These are phyloP conservation scores for Scaptomyza cyrtandrae DNA, from an alignment of 2,888 invertebrate genomes.

Conservation along the genomic window DNA sequence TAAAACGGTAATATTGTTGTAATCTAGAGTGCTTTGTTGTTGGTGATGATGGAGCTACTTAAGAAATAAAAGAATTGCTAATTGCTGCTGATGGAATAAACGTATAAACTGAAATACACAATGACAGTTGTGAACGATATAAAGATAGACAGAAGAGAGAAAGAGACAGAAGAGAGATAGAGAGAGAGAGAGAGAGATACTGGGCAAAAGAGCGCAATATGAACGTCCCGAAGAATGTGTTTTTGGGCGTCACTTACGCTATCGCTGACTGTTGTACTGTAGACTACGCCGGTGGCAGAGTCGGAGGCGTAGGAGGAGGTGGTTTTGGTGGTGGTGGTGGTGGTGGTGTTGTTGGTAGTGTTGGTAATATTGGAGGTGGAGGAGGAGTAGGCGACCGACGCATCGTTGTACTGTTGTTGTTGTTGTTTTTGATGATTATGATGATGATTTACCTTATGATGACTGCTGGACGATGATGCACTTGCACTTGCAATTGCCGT, in stretches of 20 bases:
- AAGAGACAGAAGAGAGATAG: slow-evolving; percentile 21
- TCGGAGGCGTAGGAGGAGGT: slow-evolving; percentile 26
- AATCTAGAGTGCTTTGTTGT: slow-evolving; percentile 25
- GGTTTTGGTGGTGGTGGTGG: slow-evolving; percentile 5
- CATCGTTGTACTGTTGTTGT: slow-evolving; percentile 13
- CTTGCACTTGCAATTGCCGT: background rate
- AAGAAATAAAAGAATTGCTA: slow-evolving; percentile 4
- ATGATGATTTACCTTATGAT: slow-evolving; percentile 54
- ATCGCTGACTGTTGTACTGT: slow-evolving; percentile 62
- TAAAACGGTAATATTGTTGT: slow-evolving; percentile 11
- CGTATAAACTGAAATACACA: slow-evolving; percentile 35
- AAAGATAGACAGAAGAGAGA: slow-evolving; percentile 7
- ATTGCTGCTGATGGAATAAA: slow-evolving; percentile 22
- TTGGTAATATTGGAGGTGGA: slow-evolving; percentile 9
- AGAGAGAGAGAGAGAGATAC: slow-evolving; percentile 28
- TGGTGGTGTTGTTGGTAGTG: slow-evolving; percentile 5
- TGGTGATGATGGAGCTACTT: slow-evolving; percentile 22
- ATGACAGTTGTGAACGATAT: slow-evolving; percentile 4
- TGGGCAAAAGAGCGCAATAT: slow-evolving; percentile 38
- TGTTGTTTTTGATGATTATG: slow-evolving; percentile 23
- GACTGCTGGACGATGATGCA: slow-evolving; percentile 30
- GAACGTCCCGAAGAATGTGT: slow-evolving; percentile 23
- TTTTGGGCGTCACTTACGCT: slow-evolving; percentile 69
- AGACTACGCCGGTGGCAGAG: slow-evolving; percentile 29
- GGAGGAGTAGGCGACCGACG: slow-evolving; percentile 3